phyloP scores from a whole-genome alignment of 2,797 vertebrate genomes.

The Galaxias olidus region DNA sequence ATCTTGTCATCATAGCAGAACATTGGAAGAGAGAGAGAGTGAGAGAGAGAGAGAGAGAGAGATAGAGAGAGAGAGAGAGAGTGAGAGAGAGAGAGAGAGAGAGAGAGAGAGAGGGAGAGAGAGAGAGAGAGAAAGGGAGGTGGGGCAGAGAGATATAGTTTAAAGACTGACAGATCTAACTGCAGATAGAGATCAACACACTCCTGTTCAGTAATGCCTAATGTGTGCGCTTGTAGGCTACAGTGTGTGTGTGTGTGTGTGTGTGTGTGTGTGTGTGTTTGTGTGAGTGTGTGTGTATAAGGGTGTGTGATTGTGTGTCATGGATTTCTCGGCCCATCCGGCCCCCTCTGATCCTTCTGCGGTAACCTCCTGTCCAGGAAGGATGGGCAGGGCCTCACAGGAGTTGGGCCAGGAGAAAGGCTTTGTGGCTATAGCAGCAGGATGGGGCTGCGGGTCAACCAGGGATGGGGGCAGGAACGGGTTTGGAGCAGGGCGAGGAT shows the following conservation, averaged over 20 bases:
- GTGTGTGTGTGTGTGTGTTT: background rate
- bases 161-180: too few species aligned
- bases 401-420: too few species aligned
- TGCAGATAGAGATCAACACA: too few species aligned
- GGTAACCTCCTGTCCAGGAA: slow-evolving; percentile 71
- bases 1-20: too few species aligned
- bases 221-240: background rate
- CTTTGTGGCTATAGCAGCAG: too few species aligned
- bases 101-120: too few species aligned
- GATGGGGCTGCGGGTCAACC: too few species aligned
- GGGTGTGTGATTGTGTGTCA: background rate
- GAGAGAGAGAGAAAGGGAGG: too few species aligned
- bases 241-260: slow-evolving; percentile 6
- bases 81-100: background rate
- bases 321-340: slow-evolving; percentile 44
- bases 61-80: background rate
- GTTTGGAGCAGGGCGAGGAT: too few species aligned
- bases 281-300: slow-evolving; percentile 2
- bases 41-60: background rate
- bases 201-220: background rate
- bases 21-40: too few species aligned
- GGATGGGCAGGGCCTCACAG: slow-evolving; percentile 66
- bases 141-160: too few species aligned
- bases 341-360: slow-evolving; percentile 60
- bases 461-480: too few species aligned